Base-by-base conservation (phyloP, 1,140 invertebrate genomes). In the Brachionus sp. region DNA sequence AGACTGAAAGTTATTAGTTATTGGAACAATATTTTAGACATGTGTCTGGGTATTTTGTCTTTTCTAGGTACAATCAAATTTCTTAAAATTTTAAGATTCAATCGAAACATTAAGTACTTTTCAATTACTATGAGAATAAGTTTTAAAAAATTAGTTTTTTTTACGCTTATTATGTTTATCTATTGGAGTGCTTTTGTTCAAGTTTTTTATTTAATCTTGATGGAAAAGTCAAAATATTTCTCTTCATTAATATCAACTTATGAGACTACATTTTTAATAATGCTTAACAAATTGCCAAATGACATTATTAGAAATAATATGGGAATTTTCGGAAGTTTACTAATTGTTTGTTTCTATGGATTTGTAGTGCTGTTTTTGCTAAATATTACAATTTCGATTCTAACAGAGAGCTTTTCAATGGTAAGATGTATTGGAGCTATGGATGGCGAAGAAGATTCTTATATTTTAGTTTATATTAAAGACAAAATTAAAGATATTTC, bases 1-100 rank as follows among this genome's bases (percentile, higher is more conserved):
- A 90, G 37, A 19, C n/a, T 80, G 6, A 44, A 82, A 39, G 37
- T 25, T 10, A 3, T 82, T 23, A 42, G 53, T 9, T 44, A 83
- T 50, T 83, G 57, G 57, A 83, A 42, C 35, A 37, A 83, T 12
- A 29, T 50, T 3, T 19, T 83, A 1, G 16, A 39, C 13, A 68
- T 44, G 12, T 68, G 39, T 29, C 25, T 83, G 0, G 80, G 62
- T 25, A 44, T 83, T 46, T 42, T 44, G 9, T 37, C 19, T 7
- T 29, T 73, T 16, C 19, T 83, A 9, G 64, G 42, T 13, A 83
- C 80, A n/a, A 10, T 83, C 3, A 66, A 73, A 42, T 83, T 83
- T 39, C 23, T 83, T 1, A 68, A 83, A 37, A 9, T 83, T 13
- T 53, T 83, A 19, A 68, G 37, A 42, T 25, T 13, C n/a, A 83